Evolutionary conservation across 2,888 invertebrate species (phyloP), one percentile per base, ranked within the genome.

Genomic region (Stratiomys singularior): DNA sequence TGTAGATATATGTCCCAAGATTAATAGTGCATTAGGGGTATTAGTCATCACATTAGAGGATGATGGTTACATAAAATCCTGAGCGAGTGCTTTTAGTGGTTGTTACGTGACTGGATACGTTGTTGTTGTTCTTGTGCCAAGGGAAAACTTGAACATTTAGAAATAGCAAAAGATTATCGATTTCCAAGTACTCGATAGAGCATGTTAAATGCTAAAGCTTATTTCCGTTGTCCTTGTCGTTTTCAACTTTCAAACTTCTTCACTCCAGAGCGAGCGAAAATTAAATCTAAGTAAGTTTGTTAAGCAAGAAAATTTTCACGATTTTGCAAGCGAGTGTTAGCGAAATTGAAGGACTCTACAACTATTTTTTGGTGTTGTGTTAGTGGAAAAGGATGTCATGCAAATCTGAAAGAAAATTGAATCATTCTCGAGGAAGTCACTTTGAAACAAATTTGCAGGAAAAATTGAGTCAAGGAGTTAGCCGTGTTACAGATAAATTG

Each of bases 11-110:
- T 21, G 58, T 3, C 13, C 23, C 21, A 60, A 25, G 58, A 60
- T 60, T 66, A 28, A 28, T 18, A 37, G 4, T 37, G 21, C 66
- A 66, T 30, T 66, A 66, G 18, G 66, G 37, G 18, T 13, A 66
- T 66, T 66, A 66, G 37, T 66, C 66, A 66, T 66, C 66, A 37
- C 27, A 66, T 37, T 18, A 18, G 66, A 5, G 4, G 58, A 23
- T 60, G 58, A 60, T 60, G 25, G 58, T 25, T 60, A 21, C 18
- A 25, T 60, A 60, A 60, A 23, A 2, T 15, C 52, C 58, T 60
- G 2, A 60, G 25, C 58, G 52, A 13, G 15, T 52, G 52, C n/a
- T 18, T 4, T n/a, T 18, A 3, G 18, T 4, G 18, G 52, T 4
- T 13, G 52, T 13, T 4, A 52, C 15, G 18, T 18, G 2, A 52